Conservation (phyloP, 2,113 vertebrate genomes). For the Baryphthengus martii region DNA sequence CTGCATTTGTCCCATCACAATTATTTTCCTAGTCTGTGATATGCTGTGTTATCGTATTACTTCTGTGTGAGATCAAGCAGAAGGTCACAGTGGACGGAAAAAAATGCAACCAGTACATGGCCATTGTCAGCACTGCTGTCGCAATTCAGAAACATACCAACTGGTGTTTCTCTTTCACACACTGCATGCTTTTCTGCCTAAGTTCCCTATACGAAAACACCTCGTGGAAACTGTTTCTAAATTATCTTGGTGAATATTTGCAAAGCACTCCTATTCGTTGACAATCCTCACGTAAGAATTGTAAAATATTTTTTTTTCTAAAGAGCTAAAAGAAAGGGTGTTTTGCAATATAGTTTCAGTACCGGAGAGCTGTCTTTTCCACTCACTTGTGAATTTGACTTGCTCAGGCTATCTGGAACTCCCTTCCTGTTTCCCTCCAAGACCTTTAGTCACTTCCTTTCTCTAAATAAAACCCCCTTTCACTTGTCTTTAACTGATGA, state of each 20-base stretch:
- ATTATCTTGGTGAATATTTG: background rate
- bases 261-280: background rate
- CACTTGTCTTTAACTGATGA: slow-evolving; percentile 13
- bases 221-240: background rate
- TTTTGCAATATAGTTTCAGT: background rate
- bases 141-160: background rate
- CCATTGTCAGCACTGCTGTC: background rate
- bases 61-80: background rate
- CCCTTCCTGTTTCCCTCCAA: slow-evolving; percentile 51
- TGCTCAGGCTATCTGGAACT: slow-evolving; percentile 23
- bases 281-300: background rate
- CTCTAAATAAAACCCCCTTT: slow-evolving; percentile 28
- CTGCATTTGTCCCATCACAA: background rate
- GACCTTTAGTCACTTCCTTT: slow-evolving; percentile 52
- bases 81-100: background rate
- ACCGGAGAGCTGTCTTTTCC: background rate
- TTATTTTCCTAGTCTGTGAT: background rate
- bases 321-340: background rate
- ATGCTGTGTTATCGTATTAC: background rate
- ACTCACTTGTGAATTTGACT: background rate
- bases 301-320: background rate
- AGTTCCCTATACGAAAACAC: background rate
- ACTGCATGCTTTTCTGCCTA: background rate
- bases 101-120: background rate
- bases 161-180: background rate